Evolutionary conservation across 2,888 invertebrate genomes (phyloP).

Genomic region (Cantharis rustica): DNA sequence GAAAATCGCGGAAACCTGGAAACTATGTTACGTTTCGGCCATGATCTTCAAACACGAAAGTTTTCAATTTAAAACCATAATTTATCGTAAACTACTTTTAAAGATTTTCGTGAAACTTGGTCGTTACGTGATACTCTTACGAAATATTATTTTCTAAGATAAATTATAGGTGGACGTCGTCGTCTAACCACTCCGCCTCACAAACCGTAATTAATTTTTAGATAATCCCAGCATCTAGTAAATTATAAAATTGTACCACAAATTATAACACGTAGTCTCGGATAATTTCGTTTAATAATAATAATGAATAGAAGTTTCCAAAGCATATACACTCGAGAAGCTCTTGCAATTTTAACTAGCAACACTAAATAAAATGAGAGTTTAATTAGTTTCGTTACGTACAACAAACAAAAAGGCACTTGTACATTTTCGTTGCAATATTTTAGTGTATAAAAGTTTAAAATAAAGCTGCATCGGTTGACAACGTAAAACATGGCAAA

Average conservation of each 20-base stretch:
- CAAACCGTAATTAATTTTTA: not conserved
- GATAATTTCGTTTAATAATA: not conserved
- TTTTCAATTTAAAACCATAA: not conserved
- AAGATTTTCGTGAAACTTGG: not conserved
- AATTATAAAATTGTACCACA: not conserved
- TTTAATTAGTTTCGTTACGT: not conserved
- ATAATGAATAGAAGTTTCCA: not conserved
- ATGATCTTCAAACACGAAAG: not conserved
- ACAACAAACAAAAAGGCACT: not conserved
- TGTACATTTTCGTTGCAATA: not conserved
- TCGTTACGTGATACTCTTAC: not conserved
- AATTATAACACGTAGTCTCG: not conserved
- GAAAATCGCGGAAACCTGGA: not conserved
- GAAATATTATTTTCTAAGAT: not conserved
- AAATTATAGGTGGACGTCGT: not conserved
- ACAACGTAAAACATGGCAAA: not conserved
- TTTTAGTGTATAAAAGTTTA: not conserved
- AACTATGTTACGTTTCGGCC: not conserved
- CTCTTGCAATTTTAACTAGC: not conserved
- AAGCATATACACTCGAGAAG: not conserved
- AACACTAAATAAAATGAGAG: not conserved
- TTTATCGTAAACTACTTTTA: not conserved
- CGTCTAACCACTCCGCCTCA: not conserved
- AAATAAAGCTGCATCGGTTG: not conserved
- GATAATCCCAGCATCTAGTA: not conserved